Conservation (phyloP, 2,888 invertebrate genomes). For the Stegophylla sp. region DNA sequence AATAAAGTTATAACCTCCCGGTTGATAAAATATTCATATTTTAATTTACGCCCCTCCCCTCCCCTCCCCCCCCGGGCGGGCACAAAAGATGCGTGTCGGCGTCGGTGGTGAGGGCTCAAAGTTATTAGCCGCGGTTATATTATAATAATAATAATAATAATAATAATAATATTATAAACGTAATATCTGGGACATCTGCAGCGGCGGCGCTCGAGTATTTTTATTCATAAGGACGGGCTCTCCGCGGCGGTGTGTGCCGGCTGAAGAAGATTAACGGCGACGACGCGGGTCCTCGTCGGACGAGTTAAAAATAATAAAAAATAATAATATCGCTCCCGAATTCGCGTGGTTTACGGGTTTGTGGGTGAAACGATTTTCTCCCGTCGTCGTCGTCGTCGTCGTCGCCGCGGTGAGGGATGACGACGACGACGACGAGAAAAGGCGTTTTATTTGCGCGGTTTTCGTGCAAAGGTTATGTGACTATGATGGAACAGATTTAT, state of each 20-base stretch:
- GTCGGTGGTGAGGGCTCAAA: background rate
- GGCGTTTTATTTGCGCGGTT: no score
- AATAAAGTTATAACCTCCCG: slow-evolving; percentile 36
- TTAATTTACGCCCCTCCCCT: slow-evolving; percentile 44
- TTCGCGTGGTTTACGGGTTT: no score
- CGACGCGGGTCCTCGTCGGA: background rate
- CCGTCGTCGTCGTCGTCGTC: no score
- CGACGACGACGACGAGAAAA: no score
- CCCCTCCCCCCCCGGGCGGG: background rate
- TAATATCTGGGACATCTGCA: background rate
- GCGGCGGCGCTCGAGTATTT: background rate
- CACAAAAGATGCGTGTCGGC: background rate
- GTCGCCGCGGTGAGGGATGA: no score
- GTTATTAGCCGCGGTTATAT: slow-evolving; percentile 18
- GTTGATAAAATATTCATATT: slow-evolving; percentile 51
- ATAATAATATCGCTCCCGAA: background rate
- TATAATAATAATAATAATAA: no score
- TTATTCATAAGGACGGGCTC: slow-evolving; percentile 35
- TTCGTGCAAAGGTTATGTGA: no score
- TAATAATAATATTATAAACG: no score
- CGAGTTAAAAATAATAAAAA: background rate
- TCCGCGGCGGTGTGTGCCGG: background rate
- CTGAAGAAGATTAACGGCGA: slow-evolving; percentile 2
- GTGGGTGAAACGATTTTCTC: no score
- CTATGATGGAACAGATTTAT: no score